Evolutionary conservation across 2,888 invertebrate species (phyloP), one percentile per base, ranked within the genome.

Genomic region (Drosophila atripex): DNA sequence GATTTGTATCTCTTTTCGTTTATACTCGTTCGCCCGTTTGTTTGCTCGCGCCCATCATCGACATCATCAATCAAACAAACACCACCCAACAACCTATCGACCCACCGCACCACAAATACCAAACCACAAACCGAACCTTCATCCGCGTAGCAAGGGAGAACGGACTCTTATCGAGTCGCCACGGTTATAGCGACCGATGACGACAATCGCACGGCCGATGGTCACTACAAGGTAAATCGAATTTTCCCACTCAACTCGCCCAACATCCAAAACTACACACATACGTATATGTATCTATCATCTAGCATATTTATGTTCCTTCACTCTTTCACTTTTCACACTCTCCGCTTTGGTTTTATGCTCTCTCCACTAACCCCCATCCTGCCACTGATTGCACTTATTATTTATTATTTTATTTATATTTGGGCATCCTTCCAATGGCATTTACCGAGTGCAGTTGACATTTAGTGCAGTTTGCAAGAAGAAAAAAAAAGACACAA

Each of bases 121-220:
- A 30, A 30, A 3, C 7, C 25, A 41, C 39, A 45, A 45, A 25
- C 46, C 21, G 38, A 47, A 43, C 25, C 69, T 43, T 38, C 14
- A 28, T 28, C 9, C 28, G 28, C 41, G 55, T 68, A 86, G 97
- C 96, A 96, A 95, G 97, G 96, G 93, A 96, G 97, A 92, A 95
- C 97, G 92, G 98, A 98, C 94, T 98, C 98, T 92, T 99, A 99
- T 94, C 95, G 98, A 92, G 97, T 97, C 94, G 98, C 98, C 89
- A 98, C 98, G 92, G 96, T 97, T 92, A 96, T 97, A 88, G 94
- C 95, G 93, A 93, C 96, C 93, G 95, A 96, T 94, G 97, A 97
- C 93, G 98, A 98, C 95, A 97, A 97, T 95, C 96, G 96, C 94
- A 97, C 97, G 84, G 97, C 97, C 89, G 97, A 97, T 93, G 97